Evolutionary conservation across 2,797 vertebrate genomes (phyloP).

Genomic region (Rhinichthys osculus): DNA sequence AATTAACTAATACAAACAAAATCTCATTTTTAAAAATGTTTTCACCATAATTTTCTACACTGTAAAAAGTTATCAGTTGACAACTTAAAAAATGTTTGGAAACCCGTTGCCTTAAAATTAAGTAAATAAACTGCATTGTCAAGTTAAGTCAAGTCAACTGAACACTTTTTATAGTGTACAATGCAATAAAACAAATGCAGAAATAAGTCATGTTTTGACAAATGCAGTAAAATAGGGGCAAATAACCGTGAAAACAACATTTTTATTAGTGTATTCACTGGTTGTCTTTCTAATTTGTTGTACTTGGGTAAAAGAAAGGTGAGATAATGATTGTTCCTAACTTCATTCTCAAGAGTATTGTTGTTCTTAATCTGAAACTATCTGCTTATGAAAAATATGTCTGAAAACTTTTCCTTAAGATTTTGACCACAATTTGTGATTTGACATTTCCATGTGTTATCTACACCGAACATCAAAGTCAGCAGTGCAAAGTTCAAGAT

Average conservation of each 20-base stretch:
- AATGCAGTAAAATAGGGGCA: background rate
- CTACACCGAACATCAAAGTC: slow-evolving; percentile 12
- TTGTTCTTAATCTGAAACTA: slow-evolving; percentile 61
- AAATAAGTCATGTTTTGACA: background rate
- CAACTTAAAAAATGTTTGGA: too few species aligned
- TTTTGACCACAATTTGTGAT: slow-evolving; percentile 2
- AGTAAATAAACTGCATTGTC: too few species aligned
- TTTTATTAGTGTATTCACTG: slow-evolving; percentile 20
- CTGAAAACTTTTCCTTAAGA: background rate
- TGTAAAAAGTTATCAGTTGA: too few species aligned
- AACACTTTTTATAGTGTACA: background rate
- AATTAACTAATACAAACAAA: background rate
- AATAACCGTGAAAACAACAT: background rate
- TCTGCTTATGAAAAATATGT: slow-evolving; percentile 29
- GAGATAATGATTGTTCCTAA: background rate
- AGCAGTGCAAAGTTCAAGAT: slow-evolving; percentile 28
- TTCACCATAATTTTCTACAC: background rate
- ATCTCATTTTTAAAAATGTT: background rate
- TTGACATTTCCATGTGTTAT: slow-evolving; percentile 32
- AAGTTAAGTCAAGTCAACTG: too few species aligned
- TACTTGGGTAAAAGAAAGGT: background rate
- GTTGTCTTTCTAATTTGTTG: slow-evolving; percentile 1
- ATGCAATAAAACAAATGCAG: background rate
- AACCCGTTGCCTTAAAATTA: too few species aligned
- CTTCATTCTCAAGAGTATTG: slow-evolving; percentile 55